Evolutionary conservation across 1,140 invertebrate species (phyloP), one percentile per base, ranked within the genome.

Genomic region (Fragariocoptes setiger): DNA sequence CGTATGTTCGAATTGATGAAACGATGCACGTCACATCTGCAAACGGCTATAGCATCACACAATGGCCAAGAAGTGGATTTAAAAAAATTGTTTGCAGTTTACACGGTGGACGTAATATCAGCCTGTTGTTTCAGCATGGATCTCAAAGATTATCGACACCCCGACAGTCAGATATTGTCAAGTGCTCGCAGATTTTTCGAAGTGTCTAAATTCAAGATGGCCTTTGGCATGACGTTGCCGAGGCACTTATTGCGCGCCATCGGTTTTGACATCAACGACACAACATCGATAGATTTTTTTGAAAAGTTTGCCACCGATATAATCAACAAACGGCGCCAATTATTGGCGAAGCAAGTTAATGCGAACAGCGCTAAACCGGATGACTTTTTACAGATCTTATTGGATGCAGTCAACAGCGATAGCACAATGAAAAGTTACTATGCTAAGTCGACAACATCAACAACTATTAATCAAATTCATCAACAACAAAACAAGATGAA

Each of bases 31-130:
- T 8, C 8, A 31, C 8, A 31, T 31, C n/a, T 31, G 25, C 25
- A 31, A 31, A 8, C 25, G n/a, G n/a, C 8, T n/a, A 31, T 31
- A 8, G 25, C 8, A n/a, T n/a, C 8, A 31, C n/a, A 31, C 25
- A n/a, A n/a, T 8, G 25, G 25, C n/a, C 8, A 31, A 31, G 25
- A 38, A 12, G 8, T 38, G 5, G 37, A 43, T 25, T 37, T 25
- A 13, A 43, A 43, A 25, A 14, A 39, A 15, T 21, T 43, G 15
- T 43, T 19, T 16, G 17, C 19, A 21, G 14, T 56, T 17, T 70
- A 62, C 42, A 62, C 62, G 0, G 67, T 68, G 22, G 69, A 72
- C 46, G 55, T 68, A 2, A 68, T 72, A 19, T 63, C 60, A 3
- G 57, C 53, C 3, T 64, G 62, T 31, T 64, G 61, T 4, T 71